Evolutionary conservation across 2,113 vertebrate genomes (phyloP).

Genomic region (Halcyon senegalensis): DNA sequence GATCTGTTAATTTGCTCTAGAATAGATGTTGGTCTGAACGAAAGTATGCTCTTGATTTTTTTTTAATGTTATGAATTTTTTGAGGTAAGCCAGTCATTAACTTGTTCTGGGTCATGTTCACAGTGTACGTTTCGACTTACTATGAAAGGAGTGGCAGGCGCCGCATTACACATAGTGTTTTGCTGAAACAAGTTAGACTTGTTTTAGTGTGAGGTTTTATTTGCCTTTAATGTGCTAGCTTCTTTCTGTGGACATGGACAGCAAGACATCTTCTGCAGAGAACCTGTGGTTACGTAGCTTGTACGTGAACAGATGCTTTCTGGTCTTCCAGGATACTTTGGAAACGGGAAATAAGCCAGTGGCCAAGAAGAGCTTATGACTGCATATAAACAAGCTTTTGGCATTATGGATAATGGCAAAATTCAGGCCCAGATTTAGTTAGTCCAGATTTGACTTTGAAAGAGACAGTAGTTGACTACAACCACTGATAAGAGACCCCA

Average conservation of each 20-base stretch:
- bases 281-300: not conserved
- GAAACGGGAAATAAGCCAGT: not conserved
- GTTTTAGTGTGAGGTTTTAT: not conserved
- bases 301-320: not conserved
- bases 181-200: constrained; percentile 28
- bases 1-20: not conserved
- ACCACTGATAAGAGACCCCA: not conserved
- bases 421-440: not conserved
- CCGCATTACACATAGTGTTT: not conserved
- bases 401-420: not conserved
- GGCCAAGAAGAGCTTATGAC: not conserved
- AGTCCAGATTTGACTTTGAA: not conserved
- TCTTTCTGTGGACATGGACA: not conserved
- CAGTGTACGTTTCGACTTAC: not conserved
- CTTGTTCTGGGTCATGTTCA: constrained; percentile 4
- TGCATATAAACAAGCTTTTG: not conserved
- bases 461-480: not conserved
- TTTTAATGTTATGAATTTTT: not conserved
- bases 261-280: not conserved
- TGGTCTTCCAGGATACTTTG: not conserved
- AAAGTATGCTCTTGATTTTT: not conserved
- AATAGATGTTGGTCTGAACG: not conserved
- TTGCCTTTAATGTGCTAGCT: not conserved
- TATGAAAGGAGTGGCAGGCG: constrained; percentile 27
- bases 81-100: not conserved